Evolutionary conservation across 1,140 invertebrate species (phyloP).

Genomic region (Bombyx mandarina): DNA sequence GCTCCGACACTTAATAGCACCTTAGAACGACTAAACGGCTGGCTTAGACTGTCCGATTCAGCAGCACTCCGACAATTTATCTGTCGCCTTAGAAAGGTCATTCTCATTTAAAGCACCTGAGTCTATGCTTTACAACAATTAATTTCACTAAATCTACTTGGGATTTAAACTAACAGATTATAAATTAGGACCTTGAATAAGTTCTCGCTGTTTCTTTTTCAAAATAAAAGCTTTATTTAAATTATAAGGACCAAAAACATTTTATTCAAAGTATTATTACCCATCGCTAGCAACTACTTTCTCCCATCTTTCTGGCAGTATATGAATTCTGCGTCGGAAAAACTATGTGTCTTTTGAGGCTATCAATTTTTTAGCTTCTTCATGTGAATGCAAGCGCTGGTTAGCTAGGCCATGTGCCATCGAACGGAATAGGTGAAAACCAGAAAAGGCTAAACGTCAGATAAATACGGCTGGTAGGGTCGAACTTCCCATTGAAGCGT

Average conservation of each 20-base stretch:
- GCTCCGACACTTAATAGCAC: constrained; percentile 3
- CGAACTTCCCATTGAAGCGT: constrained; percentile 4
- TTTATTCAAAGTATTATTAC: neutral
- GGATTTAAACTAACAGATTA: too few relatives aligned
- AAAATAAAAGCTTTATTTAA: too few relatives aligned
- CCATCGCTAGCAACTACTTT: constrained; percentile 3
- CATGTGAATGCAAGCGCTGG: neutral
- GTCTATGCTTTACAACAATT: too few relatives aligned
- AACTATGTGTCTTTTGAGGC: neutral
- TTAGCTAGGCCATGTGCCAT: neutral
- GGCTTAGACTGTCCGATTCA: neutral
- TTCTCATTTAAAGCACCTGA: too few relatives aligned
- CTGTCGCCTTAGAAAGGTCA: too few relatives aligned
- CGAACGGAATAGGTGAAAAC: neutral
- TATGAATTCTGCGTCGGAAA: constrained; percentile 1
- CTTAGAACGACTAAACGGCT: constrained; percentile 2
- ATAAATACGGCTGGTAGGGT: neutral
- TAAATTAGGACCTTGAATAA: too few relatives aligned
- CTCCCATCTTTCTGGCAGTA: constrained; percentile 3
- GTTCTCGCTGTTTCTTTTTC: too few relatives aligned
- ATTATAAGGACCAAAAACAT: too few relatives aligned
- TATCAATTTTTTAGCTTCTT: neutral
- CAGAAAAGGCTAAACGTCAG: neutral
- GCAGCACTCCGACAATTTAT: neutral
- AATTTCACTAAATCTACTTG: too few relatives aligned